Evolutionary conservation across 1,140 invertebrate species (phyloP).

Genomic region (Mactra quadrangularis): DNA sequence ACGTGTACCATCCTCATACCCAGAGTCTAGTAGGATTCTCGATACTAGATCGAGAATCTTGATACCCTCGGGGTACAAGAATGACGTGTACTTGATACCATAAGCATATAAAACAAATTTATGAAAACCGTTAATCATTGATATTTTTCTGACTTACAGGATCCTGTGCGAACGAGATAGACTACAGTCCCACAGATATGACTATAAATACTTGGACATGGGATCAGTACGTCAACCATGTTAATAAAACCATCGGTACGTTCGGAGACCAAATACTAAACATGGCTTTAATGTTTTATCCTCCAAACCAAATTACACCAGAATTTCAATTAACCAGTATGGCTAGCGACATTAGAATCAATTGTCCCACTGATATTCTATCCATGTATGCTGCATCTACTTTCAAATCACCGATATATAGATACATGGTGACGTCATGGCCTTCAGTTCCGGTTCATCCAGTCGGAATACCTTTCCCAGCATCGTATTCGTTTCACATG

Average conservation of each 20-base stretch:
- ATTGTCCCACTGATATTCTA: constrained; percentile 68
- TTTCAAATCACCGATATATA: constrained; percentile 67
- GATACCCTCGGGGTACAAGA: too few species aligned
- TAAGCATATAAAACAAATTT: too few species aligned
- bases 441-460: constrained; percentile 66
- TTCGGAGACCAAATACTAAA: constrained; percentile 58
- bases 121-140: too few species aligned
- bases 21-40: too few species aligned
- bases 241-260: constrained; percentile 62
- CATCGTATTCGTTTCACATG: constrained; percentile 70
- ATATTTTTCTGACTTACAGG: too few species aligned
- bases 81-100: too few species aligned
- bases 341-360: constrained; percentile 64
- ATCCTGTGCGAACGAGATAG: constrained; percentile 67
- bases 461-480: constrained; percentile 62
- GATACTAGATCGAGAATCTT: too few species aligned
- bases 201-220: constrained; percentile 70
- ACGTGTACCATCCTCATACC: too few species aligned
- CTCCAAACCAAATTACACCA: constrained; percentile 53
- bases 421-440: constrained; percentile 66
- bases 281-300: constrained; percentile 65
- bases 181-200: constrained; percentile 55
- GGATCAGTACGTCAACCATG: constrained; percentile 63
- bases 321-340: constrained; percentile 69
- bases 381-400: constrained; percentile 29